Evolutionary conservation across 2,797 vertebrate genomes (phyloP).

Genomic region (Acrocephalus scirpaceus): DNA sequence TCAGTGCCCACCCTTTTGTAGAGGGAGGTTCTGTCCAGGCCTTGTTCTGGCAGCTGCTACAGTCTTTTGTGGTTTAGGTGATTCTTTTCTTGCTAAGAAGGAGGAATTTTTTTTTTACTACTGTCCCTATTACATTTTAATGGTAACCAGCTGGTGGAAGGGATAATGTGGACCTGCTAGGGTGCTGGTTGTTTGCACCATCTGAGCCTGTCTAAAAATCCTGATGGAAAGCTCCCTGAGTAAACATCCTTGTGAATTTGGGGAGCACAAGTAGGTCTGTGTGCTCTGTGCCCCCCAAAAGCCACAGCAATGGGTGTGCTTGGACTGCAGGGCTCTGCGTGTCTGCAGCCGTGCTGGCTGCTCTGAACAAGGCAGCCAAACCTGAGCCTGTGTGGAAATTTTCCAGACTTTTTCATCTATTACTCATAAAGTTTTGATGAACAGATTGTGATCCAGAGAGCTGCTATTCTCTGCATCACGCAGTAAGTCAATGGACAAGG

Average conservation of each 20-base stretch:
- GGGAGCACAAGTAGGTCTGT: background rate
- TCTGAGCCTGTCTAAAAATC: background rate
- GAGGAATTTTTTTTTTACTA: background rate
- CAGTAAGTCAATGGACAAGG: background rate
- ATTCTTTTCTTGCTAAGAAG: background rate
- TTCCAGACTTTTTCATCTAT: background rate
- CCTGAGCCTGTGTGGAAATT: background rate
- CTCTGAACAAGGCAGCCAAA: background rate
- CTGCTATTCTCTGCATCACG: background rate
- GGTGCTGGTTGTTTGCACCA: background rate
- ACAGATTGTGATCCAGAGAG: background rate
- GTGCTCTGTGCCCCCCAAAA: background rate
- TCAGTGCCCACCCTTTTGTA: background rate
- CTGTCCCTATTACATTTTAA: background rate
- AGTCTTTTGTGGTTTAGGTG: background rate
- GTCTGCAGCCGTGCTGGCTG: background rate
- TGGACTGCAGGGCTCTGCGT: fast-evolving
- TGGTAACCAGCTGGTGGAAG: background rate
- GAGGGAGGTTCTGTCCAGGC: background rate
- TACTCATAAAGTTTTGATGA: background rate
- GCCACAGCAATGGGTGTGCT: fast-evolving
- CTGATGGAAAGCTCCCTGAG: background rate
- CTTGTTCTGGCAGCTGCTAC: background rate
- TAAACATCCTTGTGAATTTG: background rate
- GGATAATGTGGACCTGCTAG: background rate